Percentiles rank a stretch among this genome's conserved stretches.
These are phyloP conservation scores for Agapornis roseicollis DNA, from an alignment of 2,113 vertebrate species.

Conservation along the genomic window DNA sequence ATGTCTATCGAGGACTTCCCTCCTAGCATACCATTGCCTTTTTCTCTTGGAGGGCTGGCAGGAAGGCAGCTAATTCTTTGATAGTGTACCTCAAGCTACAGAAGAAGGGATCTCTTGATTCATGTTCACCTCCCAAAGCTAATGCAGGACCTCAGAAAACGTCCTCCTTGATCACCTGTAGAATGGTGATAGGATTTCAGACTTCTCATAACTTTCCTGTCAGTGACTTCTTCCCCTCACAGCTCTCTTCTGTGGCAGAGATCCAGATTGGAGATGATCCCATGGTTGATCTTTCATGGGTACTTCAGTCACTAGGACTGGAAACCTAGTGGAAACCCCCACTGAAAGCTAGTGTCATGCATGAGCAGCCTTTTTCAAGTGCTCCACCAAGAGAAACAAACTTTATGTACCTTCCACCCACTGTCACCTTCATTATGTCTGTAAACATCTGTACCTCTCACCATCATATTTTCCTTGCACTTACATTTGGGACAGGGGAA, in stretches of 20 bases:
- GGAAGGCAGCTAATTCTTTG: neutral
- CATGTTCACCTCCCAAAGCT: neutral
- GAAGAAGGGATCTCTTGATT: neutral
- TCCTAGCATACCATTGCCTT: neutral
- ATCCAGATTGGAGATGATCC: neutral
- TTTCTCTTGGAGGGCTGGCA: neutral
- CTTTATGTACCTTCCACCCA: neutral
- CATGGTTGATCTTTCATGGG: neutral
- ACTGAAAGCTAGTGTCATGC: neutral
- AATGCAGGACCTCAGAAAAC: neutral
- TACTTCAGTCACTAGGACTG: neutral
- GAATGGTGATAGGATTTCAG: rapidly evolving
- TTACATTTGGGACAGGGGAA: neutral
- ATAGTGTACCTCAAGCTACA: neutral
- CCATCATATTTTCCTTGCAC: neutral
- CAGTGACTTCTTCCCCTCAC: neutral
- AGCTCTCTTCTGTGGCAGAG: neutral
- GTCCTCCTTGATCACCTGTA: neutral
- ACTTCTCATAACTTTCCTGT: neutral
- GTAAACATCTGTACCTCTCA: neutral
- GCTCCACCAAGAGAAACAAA: neutral
- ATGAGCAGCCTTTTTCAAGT: neutral
- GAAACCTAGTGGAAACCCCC: neutral
- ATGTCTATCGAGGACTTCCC: neutral
- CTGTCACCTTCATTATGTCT: neutral